These are phyloP conservation scores for Mobula hypostoma DNA, from an alignment of 2,113 vertebrate species.

Conservation along the genomic window DNA sequence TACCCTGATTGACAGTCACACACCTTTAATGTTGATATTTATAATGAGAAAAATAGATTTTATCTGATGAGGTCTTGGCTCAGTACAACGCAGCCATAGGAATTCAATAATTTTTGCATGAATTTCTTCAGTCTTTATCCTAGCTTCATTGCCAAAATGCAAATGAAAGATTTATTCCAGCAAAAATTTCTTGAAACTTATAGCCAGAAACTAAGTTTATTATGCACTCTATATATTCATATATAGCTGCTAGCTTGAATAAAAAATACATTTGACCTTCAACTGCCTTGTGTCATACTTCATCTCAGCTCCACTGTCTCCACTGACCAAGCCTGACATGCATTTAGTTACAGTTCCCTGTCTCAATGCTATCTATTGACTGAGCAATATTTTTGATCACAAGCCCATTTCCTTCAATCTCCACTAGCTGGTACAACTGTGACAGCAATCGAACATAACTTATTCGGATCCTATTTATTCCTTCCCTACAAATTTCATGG, in stretches of 20 bases:
- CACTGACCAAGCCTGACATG: not conserved
- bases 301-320: not conserved
- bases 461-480: not conserved
- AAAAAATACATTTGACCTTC: not conserved
- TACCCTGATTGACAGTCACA: not conserved
- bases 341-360: not conserved
- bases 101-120: not conserved
- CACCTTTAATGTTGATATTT: not conserved
- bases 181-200: not conserved
- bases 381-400: not conserved
- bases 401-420: not conserved
- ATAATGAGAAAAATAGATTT: not conserved
- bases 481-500: too few species aligned
- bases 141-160: not conserved
- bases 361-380: not conserved
- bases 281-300: not conserved
- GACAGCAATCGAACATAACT: not conserved
- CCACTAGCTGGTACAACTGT: not conserved
- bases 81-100: not conserved
- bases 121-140: not conserved
- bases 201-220: not conserved
- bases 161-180: not conserved
- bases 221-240: not conserved
- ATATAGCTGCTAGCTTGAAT: not conserved
- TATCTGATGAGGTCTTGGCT: too few species aligned